Conservation (phyloP, 2,797 vertebrate species). For the Halcyon leucocephala region DNA sequence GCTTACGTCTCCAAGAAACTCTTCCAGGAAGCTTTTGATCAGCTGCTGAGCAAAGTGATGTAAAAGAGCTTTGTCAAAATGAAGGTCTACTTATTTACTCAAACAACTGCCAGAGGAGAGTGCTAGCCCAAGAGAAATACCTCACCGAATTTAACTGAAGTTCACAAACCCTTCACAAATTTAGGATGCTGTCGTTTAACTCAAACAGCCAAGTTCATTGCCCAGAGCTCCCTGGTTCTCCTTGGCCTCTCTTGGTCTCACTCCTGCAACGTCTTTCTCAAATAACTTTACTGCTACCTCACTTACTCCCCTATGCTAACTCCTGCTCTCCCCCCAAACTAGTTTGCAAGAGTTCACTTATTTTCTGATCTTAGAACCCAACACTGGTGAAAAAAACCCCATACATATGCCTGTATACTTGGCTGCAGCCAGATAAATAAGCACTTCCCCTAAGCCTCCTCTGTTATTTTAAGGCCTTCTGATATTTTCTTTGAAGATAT, state of each 20-base stretch:
- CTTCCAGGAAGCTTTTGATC: background rate
- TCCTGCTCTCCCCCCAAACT: background rate
- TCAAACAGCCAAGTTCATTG: background rate
- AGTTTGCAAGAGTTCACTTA: background rate
- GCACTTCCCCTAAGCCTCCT: background rate
- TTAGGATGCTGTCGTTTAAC: background rate
- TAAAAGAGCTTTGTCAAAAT: constrained; percentile 21
- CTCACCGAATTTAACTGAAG: background rate
- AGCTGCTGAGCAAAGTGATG: background rate
- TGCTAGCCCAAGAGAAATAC: background rate
- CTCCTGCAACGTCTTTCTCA: background rate
- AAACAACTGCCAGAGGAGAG: background rate
- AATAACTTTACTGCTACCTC: background rate
- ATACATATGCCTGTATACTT: background rate
- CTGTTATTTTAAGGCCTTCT: constrained; percentile 35
- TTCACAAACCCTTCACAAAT: background rate
- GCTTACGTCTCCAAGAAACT: background rate
- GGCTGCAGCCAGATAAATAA: constrained; percentile 13
- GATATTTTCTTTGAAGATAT: constrained; percentile 43
- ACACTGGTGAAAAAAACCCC: background rate
- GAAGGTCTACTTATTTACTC: background rate
- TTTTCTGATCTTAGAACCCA: background rate
- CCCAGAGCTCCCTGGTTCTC: background rate
- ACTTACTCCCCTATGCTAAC: background rate
- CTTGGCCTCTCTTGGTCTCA: background rate